Conservation (phyloP, 37 sponge, comb jelly and placozoan species). For the Axinella damicornis region DNA sequence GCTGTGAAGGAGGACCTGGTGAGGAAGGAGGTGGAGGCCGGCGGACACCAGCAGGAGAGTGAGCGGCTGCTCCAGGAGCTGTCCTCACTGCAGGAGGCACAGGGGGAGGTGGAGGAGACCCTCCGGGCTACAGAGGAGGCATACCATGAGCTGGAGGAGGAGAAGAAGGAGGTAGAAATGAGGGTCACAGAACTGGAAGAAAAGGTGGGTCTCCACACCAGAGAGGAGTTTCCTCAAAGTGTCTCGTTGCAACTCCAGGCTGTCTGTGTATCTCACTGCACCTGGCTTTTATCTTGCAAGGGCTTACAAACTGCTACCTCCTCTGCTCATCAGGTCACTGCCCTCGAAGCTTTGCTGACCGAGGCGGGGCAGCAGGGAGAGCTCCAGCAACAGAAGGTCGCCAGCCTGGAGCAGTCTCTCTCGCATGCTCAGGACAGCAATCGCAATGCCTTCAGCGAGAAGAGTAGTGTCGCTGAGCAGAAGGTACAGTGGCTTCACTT, state of each 20-base stretch:
- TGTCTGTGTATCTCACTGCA: too few relatives aligned
- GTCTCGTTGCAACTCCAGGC: too few relatives aligned
- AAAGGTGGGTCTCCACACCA: too few relatives aligned
- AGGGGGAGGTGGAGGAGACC: conserved; percentile 13
- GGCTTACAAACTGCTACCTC: too few relatives aligned
- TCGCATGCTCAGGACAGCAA: not conserved
- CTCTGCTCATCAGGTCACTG: too few relatives aligned
- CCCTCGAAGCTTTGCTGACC: too few relatives aligned
- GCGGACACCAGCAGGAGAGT: not conserved
- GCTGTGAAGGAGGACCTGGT: not conserved
- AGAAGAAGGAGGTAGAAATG: conserved; percentile 8
- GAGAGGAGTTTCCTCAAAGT: too few relatives aligned
- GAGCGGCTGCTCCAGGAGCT: conserved; percentile 2
- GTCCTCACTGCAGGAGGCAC: not conserved
- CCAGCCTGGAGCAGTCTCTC: not conserved
- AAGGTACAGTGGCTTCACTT: too few relatives aligned
- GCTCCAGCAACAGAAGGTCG: not conserved
- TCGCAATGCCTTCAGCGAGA: not conserved
- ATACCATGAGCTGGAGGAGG: conserved; percentile 1
- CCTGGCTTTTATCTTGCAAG: too few relatives aligned
- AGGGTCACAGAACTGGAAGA: conserved; percentile 6
- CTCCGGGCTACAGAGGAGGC: conserved; percentile 5
- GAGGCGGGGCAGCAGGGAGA: not conserved
- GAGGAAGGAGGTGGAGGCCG: not conserved
- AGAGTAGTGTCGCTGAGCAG: not conserved